Evolutionary conservation across 2,797 vertebrate genomes (phyloP).

Genomic region (Pygocentrus nattereri): DNA sequence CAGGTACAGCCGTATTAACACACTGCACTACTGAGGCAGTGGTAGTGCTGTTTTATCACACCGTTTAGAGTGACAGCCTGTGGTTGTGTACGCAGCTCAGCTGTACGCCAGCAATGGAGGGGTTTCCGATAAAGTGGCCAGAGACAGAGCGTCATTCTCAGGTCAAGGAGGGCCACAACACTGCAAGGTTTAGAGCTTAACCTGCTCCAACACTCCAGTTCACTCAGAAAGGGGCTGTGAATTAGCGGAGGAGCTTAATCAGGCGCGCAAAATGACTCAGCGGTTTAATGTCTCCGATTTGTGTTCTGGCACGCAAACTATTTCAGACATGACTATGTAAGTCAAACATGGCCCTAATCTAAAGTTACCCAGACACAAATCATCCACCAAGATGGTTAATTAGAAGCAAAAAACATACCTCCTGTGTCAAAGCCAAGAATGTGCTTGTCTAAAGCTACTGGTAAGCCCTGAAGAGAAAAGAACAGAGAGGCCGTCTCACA

Average conservation of each 20-base stretch:
- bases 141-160: no score
- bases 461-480: constrained; percentile 84
- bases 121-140: no score
- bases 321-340: background rate
- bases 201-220: background rate
- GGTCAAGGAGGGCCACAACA: no score
- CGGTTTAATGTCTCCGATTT: background rate
- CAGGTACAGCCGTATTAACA: no score
- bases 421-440: constrained; percentile 96
- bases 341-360: background rate
- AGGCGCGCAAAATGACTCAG: background rate
- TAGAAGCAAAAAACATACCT: constrained; percentile 80
- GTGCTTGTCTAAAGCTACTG: constrained; percentile 94
- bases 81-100: no score
- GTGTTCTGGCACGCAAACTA: background rate
- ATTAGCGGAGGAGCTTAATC: background rate
- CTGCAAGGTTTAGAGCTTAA: no score
- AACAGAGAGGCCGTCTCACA: background rate
- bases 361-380: background rate
- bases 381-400: background rate
- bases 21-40: no score
- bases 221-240: background rate
- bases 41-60: no score
- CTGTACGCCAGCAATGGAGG: no score
- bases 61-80: no score